Base-by-base conservation (phyloP, 2,113 vertebrate genomes). In the Solea senegalensis region DNA sequence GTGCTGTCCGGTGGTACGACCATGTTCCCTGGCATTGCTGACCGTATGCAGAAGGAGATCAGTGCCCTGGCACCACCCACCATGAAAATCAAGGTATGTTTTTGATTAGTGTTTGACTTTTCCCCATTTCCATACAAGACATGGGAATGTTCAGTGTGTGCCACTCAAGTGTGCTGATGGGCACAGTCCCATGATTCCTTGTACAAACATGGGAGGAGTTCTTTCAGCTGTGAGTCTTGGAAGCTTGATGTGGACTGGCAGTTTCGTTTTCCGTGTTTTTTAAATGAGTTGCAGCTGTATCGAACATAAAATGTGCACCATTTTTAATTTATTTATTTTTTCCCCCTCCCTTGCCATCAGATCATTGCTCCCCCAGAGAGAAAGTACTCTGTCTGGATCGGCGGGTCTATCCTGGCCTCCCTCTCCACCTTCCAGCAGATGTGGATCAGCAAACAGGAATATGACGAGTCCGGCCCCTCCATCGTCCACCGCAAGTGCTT, bases 401-500 rank as follows among this genome's bases (percentile, higher is more conserved):
- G 97, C 0, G 97, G 97, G 63, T 99, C 97, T 78, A 98, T 99
- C 87, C 95, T 98, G 90, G 97, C 97, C 49, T 98, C 97, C 8
- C 92, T 99, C 65, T 98, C 97, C 52, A 99, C 97, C 68, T 99
- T 98, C 93, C 96, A 98, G 95, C 97, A 99, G 94, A 99, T 98
- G 97, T 99, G 97, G 97, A 98, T 98, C 94, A 98, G 96, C 94
- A 99, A 99, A 81, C 96, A 97, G 87, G 97, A 99, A 73, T 99
- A 99, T 0, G 97, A 99, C 0, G 97, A 99, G 83, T 96, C 97
- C 0, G 97, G 97, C 4, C 97, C 97, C 14, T 48, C 45, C 45
- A 48, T 48, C 5, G 45, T 48, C 14, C 45, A 48, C 45, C 45
- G 45, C 45, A 48, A 48, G 12, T 48, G 45, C 14, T 48, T 48